Percentiles rank a stretch among this genome's conserved stretches.
phyloP scores from a whole-genome alignment of 1,140 invertebrate genomes.

The Camponotus floridanus region DNA sequence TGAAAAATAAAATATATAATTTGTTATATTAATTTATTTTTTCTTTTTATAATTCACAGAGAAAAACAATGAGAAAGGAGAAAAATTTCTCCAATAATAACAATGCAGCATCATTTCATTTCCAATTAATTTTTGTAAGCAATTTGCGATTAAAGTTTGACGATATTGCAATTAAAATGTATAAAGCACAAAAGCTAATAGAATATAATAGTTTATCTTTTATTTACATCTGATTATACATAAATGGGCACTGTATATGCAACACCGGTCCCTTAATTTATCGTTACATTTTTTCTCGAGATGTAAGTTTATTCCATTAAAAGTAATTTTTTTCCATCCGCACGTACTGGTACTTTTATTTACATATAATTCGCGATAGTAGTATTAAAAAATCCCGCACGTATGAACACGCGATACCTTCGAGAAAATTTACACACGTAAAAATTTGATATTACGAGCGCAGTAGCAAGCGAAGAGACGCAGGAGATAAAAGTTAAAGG shows the following conservation, averaged over 20 bases:
- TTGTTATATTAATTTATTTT: neutral
- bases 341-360: constrained; percentile 1
- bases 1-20: neutral
- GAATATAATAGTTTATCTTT: constrained; percentile 21
- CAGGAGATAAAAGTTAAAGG: constrained; percentile 52
- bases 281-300: constrained; percentile 13
- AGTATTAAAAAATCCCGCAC: constrained; percentile 19
- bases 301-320: constrained; percentile 11
- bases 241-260: neutral
- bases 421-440: constrained; percentile 45
- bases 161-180: constrained; percentile 1
- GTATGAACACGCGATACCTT: constrained; percentile 6
- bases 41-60: constrained; percentile 10
- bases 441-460: constrained; percentile 28
- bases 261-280: constrained; percentile 40
- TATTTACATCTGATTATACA: constrained; percentile 23
- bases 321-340: constrained; percentile 6
- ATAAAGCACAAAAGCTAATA: constrained; percentile 18
- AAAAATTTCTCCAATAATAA: neutral
- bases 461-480: constrained; percentile 39
- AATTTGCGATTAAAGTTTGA: neutral
- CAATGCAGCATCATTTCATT: neutral
- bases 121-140: constrained; percentile 13
- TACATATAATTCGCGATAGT: constrained; percentile 1
- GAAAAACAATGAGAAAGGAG: neutral